Base-by-base conservation (phyloP, 1,140 invertebrate genomes). In the Chymomyza costata region DNA sequence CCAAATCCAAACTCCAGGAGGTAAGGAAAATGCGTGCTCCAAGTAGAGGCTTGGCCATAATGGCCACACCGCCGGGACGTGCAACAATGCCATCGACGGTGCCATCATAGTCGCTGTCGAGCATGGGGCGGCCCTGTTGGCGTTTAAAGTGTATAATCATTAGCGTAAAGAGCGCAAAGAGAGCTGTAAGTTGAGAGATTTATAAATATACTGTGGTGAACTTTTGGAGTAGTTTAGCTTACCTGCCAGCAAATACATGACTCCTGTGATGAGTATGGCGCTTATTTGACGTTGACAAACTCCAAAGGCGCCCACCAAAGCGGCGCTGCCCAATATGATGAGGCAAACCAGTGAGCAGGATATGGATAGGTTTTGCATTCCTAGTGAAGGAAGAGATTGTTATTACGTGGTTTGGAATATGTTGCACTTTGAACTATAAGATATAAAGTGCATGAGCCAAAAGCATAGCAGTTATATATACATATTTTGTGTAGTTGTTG, bases 301-400 rank as follows among this genome's bases (percentile, higher is more conserved):
- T 6, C 94, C 94, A 80, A 96, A 95, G 38, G 92, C 89, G 43
- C 94, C 94, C 1, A 96, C 92, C 5, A 95, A 85, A 2, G 93
- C 93, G 1, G 94, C 93, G 57, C 91, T 92, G 13, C 92, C 92
- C 45, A 97, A 81, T 10, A 96, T 91, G 62, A 97, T 96, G 16
- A 96, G 88, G 71, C 94, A 95, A 1, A 97, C 95, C 56, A 96
- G 87, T 13, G 94, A 93, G 85, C 95, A 97, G 6, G 94, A 96
- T 85, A 96, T 96, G 40, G 94, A 95, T 56, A 96, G 86, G 86
- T 97, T 97, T 86, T 96, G 94, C 94, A 97, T 97, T 80, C 94
- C 94, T 96, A 84, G 17, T 28, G 18, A 50, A 47, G 10, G 25
- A 10, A 28, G 25, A 10, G 25, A 6, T 28, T 28, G 25, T 28